phyloP scores from a whole-genome alignment of 2,797 vertebrate species.

The Crenichthys baileyi region DNA sequence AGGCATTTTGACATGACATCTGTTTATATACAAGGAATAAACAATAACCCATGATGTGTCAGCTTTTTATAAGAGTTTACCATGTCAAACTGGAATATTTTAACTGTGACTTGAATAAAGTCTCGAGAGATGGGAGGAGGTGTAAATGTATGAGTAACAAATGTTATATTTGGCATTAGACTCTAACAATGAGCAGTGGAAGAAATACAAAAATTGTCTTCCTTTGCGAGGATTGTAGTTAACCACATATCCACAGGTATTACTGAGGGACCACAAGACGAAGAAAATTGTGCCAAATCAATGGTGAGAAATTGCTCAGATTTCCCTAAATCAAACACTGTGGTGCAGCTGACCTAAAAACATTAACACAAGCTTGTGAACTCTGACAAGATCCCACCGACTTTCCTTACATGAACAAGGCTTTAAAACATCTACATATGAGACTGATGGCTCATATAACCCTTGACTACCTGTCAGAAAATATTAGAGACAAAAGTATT shows the following conservation, averaged over 20 bases:
- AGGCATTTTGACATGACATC: too few species aligned
- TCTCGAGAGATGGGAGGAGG: neutral
- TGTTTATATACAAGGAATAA: too few species aligned
- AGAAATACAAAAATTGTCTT: neutral
- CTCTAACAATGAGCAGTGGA: neutral
- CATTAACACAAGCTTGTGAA: neutral
- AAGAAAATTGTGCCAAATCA: neutral
- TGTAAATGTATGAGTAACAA: neutral
- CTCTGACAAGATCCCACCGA: neutral
- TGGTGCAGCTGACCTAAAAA: neutral
- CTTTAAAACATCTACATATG: slow-evolving; percentile 11
- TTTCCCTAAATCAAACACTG: neutral
- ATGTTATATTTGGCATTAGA: neutral
- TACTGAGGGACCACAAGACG: neutral
- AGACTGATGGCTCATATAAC: slow-evolving; percentile 36
- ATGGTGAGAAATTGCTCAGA: neutral
- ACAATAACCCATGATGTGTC: too few species aligned
- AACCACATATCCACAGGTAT: neutral
- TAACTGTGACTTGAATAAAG: too few species aligned
- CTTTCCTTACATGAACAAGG: neutral
- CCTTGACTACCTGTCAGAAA: slow-evolving; percentile 29
- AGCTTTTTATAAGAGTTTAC: too few species aligned
- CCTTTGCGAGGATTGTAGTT: neutral
- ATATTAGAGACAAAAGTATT: slow-evolving; percentile 17
- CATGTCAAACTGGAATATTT: too few species aligned